phyloP scores from a whole-genome alignment of 2,797 vertebrate species.

The Allobates femoralis region DNA sequence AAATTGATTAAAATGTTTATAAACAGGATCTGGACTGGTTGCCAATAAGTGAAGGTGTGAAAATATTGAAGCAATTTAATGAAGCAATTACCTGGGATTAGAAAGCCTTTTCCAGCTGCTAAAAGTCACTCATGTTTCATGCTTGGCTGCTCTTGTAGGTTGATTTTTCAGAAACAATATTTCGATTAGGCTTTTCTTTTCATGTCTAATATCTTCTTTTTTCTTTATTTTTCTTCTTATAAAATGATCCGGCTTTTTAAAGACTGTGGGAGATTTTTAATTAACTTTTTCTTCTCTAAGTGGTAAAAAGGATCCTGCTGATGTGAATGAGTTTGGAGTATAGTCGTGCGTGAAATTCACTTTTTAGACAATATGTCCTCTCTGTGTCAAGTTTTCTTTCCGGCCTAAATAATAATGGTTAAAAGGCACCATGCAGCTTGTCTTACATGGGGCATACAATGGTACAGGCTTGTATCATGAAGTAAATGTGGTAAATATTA shows the following conservation, averaged over 20 bases:
- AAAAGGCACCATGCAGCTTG: slow-evolving; percentile 18
- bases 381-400: slow-evolving; percentile 51
- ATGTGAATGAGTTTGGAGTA: slow-evolving; percentile 59
- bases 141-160: slow-evolving; percentile 56
- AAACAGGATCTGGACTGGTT: slow-evolving; percentile 51
- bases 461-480: background rate
- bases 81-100: slow-evolving; percentile 63
- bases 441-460: slow-evolving; percentile 16
- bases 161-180: slow-evolving; percentile 61
- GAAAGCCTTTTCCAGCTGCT: slow-evolving; percentile 58
- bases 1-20: slow-evolving; percentile 63
- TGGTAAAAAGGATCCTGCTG: slow-evolving; percentile 60
- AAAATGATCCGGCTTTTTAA: slow-evolving; percentile 61
- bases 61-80: slow-evolving; percentile 63
- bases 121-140: slow-evolving; percentile 61
- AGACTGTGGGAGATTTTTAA: slow-evolving; percentile 65
- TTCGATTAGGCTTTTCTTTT: slow-evolving; percentile 56
- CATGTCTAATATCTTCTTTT: slow-evolving; percentile 57
- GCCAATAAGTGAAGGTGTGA: slow-evolving; percentile 60
- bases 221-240: slow-evolving; percentile 44
- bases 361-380: slow-evolving; percentile 60
- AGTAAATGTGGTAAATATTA: background rate
- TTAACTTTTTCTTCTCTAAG: slow-evolving; percentile 64
- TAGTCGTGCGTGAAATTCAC: slow-evolving; percentile 61
- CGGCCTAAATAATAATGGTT: slow-evolving; percentile 27